phyloP scores from a whole-genome alignment of 2,797 vertebrate genomes.

The Podarcis siculus region DNA sequence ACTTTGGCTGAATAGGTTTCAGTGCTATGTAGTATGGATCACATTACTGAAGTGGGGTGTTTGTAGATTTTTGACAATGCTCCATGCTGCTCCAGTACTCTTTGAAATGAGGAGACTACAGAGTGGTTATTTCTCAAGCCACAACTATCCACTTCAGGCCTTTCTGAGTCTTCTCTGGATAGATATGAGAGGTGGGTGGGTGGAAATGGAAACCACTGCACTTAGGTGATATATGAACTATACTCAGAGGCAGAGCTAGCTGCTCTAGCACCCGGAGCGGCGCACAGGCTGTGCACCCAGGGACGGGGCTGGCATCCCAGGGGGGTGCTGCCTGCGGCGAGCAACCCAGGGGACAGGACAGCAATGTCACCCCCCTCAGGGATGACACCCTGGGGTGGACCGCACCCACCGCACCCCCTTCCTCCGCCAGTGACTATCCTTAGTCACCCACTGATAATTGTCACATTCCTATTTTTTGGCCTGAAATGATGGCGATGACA shows the following conservation, averaged over 20 bases:
- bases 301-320: too few relatives aligned
- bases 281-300: too few relatives aligned
- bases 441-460: neutral
- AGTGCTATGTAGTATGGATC: neutral
- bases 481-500: neutral
- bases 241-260: too few relatives aligned
- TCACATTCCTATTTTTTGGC: neutral
- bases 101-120: neutral
- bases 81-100: neutral
- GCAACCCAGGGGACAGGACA: too few relatives aligned
- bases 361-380: too few relatives aligned
- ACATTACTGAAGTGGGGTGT: too few relatives aligned
- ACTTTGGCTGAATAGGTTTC: neutral
- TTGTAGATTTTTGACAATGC: neutral
- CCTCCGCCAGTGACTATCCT: too few relatives aligned
- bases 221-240: neutral
- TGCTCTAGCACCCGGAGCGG: too few relatives aligned
- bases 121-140: neutral
- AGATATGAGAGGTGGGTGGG: too few relatives aligned
- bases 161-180: neutral
- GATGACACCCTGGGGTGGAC: too few relatives aligned
- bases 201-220: neutral
- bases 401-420: too few relatives aligned
- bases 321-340: too few relatives aligned
- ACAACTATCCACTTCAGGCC: neutral